Base-by-base conservation (phyloP, 2,888 invertebrate genomes). In the Athrips mouffetella region DNA sequence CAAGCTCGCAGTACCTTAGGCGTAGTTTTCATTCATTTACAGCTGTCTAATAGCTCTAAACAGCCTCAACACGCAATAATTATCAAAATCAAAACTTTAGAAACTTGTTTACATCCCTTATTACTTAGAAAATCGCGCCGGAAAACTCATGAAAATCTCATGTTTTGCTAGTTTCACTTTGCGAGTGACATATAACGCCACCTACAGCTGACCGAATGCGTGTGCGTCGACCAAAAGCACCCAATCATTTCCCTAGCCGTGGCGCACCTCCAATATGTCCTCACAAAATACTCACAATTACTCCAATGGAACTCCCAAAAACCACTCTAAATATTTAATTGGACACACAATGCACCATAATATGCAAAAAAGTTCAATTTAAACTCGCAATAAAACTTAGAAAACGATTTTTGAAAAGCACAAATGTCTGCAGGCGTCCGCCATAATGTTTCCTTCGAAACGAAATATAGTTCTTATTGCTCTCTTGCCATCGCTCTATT, bases 371-470 rank as follows among this genome's bases (percentile, higher is more conserved):
- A 89, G 89, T 88, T 88, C 89, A 87, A 82, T 88, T 89, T 78
- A 87, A 88, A 88, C 86, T 73, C 88, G 79, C 80, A 73, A 82
- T 81, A 80, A 83, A 84, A 86, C 85, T 86, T 86, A 88, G 82
- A 89, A 89, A 89, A 89, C 73, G 89, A 89, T 88, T 89, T 89
- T 89, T 86, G 80, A 89, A 88, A 89, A 89, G 88, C 89, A 83
- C 89, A 76, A 88, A 79, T 85, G 80, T 81, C 79, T 82, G 80
- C 88, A 87, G 88, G 86, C 88, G 86, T 86, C 89, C 87, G 89
- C 89, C 89, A 89, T 89, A 84, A 88, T 89, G 89, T 89, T 89
- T 89, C 89, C 89, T 89, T 88, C 87, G 88, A 83, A 88, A 88
- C 88, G 88, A 89, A 88, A 87, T 88, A 87, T 89, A 83, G 86